phyloP scores from a whole-genome alignment of 2,113 vertebrate genomes.

The Calidris pugnax region DNA sequence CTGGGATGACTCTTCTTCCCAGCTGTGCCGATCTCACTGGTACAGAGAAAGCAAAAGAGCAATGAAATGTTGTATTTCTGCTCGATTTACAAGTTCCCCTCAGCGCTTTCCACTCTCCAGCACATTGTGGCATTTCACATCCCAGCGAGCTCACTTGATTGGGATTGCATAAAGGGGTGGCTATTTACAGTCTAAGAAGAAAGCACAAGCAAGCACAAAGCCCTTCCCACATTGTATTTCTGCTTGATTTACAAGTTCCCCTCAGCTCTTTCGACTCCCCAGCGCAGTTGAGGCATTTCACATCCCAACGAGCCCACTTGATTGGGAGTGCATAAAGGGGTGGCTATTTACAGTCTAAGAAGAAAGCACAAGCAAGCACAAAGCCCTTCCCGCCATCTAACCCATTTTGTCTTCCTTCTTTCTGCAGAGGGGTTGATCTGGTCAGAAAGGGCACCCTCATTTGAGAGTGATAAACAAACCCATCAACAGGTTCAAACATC shows the following conservation, averaged over 20 bases:
- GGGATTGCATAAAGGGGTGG: neutral
- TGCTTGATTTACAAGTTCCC: neutral
- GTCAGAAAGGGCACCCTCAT: neutral
- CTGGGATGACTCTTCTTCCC: conserved; percentile 73
- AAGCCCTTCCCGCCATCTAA: neutral
- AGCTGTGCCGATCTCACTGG: conserved; percentile 84
- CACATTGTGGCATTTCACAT: neutral
- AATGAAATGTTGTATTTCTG: neutral
- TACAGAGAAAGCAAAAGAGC: neutral
- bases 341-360: neutral
- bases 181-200: neutral
- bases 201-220: neutral
- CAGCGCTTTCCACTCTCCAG: neutral
- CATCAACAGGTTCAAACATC: neutral
- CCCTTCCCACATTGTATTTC: neutral
- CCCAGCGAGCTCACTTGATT: neutral
- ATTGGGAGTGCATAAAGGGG: neutral
- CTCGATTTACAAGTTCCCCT: neutral
- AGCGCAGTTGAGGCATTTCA: neutral
- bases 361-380: neutral
- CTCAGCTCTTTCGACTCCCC: neutral
- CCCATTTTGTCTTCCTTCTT: neutral
- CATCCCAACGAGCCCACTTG: neutral
- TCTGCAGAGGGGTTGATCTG: neutral
- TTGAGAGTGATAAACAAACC: neutral